A percentile compares a stretch with the other conserved stretches of the same genome.
Evolutionary conservation across 1,140 invertebrate species (phyloP).

Genomic region (Leucophenga varia): DNA sequence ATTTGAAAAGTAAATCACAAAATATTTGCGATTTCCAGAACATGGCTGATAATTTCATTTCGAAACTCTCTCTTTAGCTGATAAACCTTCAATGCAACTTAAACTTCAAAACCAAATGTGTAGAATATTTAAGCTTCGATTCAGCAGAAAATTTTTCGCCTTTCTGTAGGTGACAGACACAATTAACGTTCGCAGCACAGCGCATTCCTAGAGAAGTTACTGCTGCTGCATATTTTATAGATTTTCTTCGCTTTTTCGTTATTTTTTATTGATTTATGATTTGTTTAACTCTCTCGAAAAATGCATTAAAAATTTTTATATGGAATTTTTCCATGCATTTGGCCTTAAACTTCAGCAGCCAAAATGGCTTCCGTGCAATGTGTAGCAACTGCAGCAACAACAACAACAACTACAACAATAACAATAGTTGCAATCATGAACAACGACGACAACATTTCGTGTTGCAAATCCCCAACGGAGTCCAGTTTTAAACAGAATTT

Average conservation of each 20-base stretch:
- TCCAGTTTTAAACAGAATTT: no score
- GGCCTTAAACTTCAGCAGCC: slow-evolving; percentile 43
- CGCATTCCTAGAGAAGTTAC: not conserved
- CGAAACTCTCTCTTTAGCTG: no score
- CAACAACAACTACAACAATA: slow-evolving; percentile 15
- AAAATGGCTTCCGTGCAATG: no score
- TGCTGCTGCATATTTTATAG: slow-evolving; percentile 13
- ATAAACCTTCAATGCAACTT: no score
- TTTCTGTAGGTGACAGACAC: slow-evolving; percentile 30
- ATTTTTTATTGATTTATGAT: slow-evolving; percentile 54
- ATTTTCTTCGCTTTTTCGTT: slow-evolving; percentile 47
- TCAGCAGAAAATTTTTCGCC: no score
- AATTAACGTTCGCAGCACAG: slow-evolving; percentile 33
- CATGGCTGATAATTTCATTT: no score
- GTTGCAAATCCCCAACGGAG: slow-evolving; percentile 8
- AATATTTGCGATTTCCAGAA: no score
- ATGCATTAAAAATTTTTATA: slow-evolving; percentile 44
- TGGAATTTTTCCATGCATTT: slow-evolving; percentile 24
- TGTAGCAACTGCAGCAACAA: no score
- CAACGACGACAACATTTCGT: not conserved
- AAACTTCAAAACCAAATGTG: no score
- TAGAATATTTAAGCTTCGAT: no score
- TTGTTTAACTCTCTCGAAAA: slow-evolving; percentile 53
- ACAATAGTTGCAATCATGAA: slow-evolving; percentile 51
- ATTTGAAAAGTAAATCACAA: no score